Base-by-base conservation (phyloP, 2,888 invertebrate species). In the Ceramica pisi region DNA sequence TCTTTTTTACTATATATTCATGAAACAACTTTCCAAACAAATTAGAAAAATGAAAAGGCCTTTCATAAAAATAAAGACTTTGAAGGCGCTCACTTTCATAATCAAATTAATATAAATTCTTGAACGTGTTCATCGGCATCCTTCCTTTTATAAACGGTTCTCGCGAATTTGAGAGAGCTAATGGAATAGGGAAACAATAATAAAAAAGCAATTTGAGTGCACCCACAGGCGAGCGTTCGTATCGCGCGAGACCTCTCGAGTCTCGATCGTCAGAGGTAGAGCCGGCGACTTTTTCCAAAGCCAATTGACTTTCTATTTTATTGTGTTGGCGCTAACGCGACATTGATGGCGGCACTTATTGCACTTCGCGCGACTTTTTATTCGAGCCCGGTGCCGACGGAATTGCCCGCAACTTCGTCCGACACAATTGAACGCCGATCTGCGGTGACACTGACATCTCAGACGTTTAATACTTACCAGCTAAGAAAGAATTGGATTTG, bases 331-430 rank as follows among this genome's bases (percentile, higher is more conserved):
- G 88, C 91, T 94, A 95, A 95, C 93, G 91, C 93, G 95, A 93
- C 94, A 91, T 92, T 94, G 94, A 94, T 93, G 93, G 92, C 90
- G 90, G 91, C 94, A 93, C 93, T 95, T 95, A 95, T 95, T 95
- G 95, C 94, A 93, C 92, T 90, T 87, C 86, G 86, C 84, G 89
- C 83, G 88, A 89, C 91, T 92, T 93, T 94, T 93, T 93, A 91
- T 90, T 91, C 89, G 89, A 87, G 78, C 80, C 74, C 85, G 75
- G 82, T 80, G 80, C 82, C 85, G 86, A 78, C 86, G 88, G 88
- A 90, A 92, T 91, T 91, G 92, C 82, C 87, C 87, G 86, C 90
- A 81, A 81, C 79, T 77, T 77, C 57, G 82, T 71, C 83, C 81
- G 80, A 79, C 86, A 88, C 89, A 92, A 94, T 93, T 92, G 91